Base-by-base conservation (phyloP, 2,888 invertebrate genomes). In the Itoplectis maculator region DNA sequence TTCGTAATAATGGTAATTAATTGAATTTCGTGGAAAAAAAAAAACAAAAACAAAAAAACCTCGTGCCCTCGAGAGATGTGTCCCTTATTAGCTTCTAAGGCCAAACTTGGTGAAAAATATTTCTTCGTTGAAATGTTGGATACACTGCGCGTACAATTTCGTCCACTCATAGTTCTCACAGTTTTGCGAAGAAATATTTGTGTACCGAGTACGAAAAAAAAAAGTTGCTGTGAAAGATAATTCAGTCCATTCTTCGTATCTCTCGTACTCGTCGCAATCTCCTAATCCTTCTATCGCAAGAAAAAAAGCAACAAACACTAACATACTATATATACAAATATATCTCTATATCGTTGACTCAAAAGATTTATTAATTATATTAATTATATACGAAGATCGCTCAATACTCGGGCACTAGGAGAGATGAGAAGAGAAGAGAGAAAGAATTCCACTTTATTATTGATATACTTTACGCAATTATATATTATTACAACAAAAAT, bases 1-100 rank as follows among this genome's bases (percentile, higher is more conserved):
- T 90, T 89, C 89, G 87, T 89, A 88, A 86, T 81, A 75, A 86
- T 59, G 45, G 56, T 66, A 87, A 86, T 86, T 81, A 88, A 83
- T 88, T 84, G 87, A 90, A 89, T 85, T 88, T 87, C 87, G 82
- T 81, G 73, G 37, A 40, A 1, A 47, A 47, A 5, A 47, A 29
- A 3, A 29, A 5, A n/a, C n/a, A n/a, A 29, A 29, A 29, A 29
- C 2, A 2, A 61, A 54, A 61, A 84, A 84, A 84, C 81, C 76
- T 84, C 66, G 59, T 49, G 69, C 74, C 56, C 79, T 29, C 51
- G 23, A 73, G 68, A 74, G 49, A 78, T 65, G 56, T 81, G 77
- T 74, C 81, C 77, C 74, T 70, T 81, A 69, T 56, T 88, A 90
- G 88, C 84, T 84, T 72, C 81, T 90, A 91, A 91, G 88, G 87